A percentile compares a stretch with the other conserved stretches of the same genome.
phyloP scores from a whole-genome alignment of 2,888 invertebrate species.

The Apomyelois bistriatella region DNA sequence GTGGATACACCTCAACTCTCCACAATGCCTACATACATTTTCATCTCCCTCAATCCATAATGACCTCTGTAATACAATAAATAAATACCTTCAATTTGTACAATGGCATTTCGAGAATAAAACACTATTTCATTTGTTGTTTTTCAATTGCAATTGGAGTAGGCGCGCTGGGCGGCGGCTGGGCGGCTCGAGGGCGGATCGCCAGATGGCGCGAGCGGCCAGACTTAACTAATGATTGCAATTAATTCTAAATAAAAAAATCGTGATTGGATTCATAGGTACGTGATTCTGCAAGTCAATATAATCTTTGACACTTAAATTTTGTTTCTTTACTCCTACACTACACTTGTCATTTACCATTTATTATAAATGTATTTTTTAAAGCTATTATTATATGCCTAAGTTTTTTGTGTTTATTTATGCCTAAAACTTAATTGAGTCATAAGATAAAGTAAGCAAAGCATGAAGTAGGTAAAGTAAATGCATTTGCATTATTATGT shows the following conservation, averaged over 20 bases:
- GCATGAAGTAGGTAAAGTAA: too few relatives aligned
- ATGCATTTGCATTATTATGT: too few relatives aligned
- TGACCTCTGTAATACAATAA: constrained; percentile 7
- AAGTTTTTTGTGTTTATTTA: too few relatives aligned
- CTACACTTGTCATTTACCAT: too few relatives aligned
- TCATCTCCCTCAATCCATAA: background rate
- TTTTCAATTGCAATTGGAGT: constrained; percentile 48
- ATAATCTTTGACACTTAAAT: background rate
- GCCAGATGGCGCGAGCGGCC: constrained; percentile 62
- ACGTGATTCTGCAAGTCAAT: background rate
- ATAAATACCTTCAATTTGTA: constrained; percentile 22
- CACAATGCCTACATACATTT: background rate
- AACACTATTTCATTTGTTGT: constrained; percentile 33
- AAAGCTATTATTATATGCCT: too few relatives aligned
- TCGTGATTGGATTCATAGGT: constrained; percentile 3
- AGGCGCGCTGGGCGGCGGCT: constrained; percentile 39
- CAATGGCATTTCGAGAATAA: constrained; percentile 26
- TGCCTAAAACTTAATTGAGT: too few relatives aligned
- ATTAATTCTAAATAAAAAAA: constrained; percentile 8
- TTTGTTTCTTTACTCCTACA: too few relatives aligned
- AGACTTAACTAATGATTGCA: constrained; percentile 8
- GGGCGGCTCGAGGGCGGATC: constrained; percentile 56
- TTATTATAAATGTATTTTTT: too few relatives aligned
- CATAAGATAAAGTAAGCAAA: too few relatives aligned
- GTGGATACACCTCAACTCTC: too few relatives aligned